phyloP scores from a whole-genome alignment of 2,113 vertebrate genomes.

The Paracanthobrama guichenoti region DNA sequence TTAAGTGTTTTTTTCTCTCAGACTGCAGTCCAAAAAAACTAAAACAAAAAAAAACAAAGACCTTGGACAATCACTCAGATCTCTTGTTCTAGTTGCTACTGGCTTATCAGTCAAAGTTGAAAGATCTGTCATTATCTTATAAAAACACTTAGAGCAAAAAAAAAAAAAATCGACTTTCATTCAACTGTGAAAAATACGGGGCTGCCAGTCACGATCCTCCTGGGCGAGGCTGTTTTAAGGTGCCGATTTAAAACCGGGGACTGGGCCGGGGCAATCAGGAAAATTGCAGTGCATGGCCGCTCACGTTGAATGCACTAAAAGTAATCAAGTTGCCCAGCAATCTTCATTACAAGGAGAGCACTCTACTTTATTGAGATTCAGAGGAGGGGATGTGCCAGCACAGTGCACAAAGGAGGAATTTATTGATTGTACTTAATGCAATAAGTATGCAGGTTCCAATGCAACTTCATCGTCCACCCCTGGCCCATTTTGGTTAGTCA shows the following conservation, averaged over 20 bases:
- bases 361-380: conserved; percentile 78
- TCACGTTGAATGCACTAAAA: conserved; percentile 61
- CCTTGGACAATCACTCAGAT: conserved; percentile 40
- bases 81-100: conserved; percentile 23
- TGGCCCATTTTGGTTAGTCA: conserved; percentile 11
- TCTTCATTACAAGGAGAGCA: conserved; percentile 77
- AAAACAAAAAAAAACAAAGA: background rate
- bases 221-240: conserved; percentile 24
- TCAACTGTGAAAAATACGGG: background rate
- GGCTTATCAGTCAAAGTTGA: conserved; percentile 46
- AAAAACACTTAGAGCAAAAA: conserved; percentile 33
- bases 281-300: conserved; percentile 61
- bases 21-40: background rate
- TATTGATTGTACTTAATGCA: conserved; percentile 83
- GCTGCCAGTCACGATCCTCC: conserved; percentile 39
- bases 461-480: conserved; percentile 71
- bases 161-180: background rate
- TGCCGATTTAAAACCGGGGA: conserved; percentile 53
- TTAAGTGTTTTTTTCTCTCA: background rate
- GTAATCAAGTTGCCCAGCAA: conserved; percentile 77
- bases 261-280: conserved; percentile 42
- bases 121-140: conserved; percentile 38
- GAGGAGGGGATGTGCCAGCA: conserved; percentile 62
- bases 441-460: conserved; percentile 75
- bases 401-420: conserved; percentile 69